Base-by-base conservation (phyloP, 2,113 vertebrate genomes). In the Agapornis roseicollis region DNA sequence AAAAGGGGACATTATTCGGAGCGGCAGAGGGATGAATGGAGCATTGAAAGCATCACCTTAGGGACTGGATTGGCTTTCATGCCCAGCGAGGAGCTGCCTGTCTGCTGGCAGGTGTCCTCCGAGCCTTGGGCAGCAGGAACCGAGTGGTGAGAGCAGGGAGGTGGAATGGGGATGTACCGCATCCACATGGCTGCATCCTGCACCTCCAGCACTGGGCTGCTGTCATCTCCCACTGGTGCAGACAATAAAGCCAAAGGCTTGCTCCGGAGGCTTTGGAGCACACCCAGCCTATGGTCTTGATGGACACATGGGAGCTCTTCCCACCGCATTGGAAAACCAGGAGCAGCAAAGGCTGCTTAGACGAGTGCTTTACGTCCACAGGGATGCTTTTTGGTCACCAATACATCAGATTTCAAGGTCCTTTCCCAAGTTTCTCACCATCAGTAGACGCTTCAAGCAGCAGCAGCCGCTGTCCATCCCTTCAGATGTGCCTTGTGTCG, bases 1-100 rank as follows among this genome's bases (percentile, higher is more conserved):
- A 99, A 99, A 99, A 99, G 99, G 97, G 95, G 94, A 99, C 98
- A 98, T 99, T 99, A 99, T 99, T 99, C 98, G 50, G 96, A 72
- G 91, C 93, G 97, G 98, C 97, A 96, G 97, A 98, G 80, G 94
- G 97, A 99, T 99, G 99, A 99, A 99, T 99, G 98, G 98, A 96
- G 98, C 97, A 98, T 99, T 99, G 99, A 99, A 98, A 98, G 97
- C 77, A 94, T 72, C 91, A 94, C 97, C 98, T 97, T 97, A 77
- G 90, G 92, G 94, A 98, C 96, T 95, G 98, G 99, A 98, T 99
- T 98, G 96, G 94, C 98, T 99, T 99, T 98, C 99, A 98, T 97
- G 91, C 72, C 97, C 97, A 98, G 95, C 98, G 96, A 93, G 71
- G 85, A 97, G 97, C 96, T 81, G 93, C 97, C 98, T 98, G 98